These are phyloP conservation scores for Drosophila azteca DNA, from an alignment of 1,140 invertebrate genomes.

Conservation along the genomic window DNA sequence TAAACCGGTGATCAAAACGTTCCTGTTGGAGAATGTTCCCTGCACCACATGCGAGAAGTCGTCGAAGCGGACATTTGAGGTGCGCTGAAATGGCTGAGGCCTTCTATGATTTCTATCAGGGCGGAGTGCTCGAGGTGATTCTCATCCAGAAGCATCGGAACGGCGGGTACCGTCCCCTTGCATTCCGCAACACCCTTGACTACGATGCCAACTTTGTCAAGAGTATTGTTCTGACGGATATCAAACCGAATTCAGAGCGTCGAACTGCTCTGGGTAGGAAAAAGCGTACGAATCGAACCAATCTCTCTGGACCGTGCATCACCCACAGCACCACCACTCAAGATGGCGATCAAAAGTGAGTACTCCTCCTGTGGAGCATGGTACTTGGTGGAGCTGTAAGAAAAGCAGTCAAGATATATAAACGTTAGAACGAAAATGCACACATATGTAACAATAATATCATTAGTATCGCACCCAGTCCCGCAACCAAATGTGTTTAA, in stretches of 20 bases:
- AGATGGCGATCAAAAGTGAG: too few relatives aligned
- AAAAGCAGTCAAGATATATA: too few relatives aligned
- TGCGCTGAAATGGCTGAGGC: slow-evolving; percentile 93
- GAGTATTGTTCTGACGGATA: slow-evolving; percentile 95
- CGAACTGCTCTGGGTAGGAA: slow-evolving; percentile 89
- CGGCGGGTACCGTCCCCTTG: slow-evolving; percentile 85
- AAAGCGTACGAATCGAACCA: too few relatives aligned
- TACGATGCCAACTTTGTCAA: slow-evolving; percentile 98
- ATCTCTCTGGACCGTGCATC: too few relatives aligned
- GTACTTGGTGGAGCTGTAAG: too few relatives aligned
- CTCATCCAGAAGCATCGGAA: slow-evolving; percentile 87
- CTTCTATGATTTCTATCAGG: slow-evolving; percentile 97
- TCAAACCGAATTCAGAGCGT: slow-evolving; percentile 88
- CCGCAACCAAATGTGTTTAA: too few relatives aligned
- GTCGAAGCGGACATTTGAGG: slow-evolving; percentile 89
- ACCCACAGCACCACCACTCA: too few relatives aligned
- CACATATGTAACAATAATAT: background rate
- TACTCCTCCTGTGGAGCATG: too few relatives aligned
- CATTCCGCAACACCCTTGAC: slow-evolving; percentile 94
- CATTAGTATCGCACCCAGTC: slow-evolving; percentile 64
- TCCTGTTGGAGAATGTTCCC: slow-evolving; percentile 91
- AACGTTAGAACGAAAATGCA: background rate
- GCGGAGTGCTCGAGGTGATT: slow-evolving; percentile 91
- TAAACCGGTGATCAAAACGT: slow-evolving; percentile 85
- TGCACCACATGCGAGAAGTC: slow-evolving; percentile 83